phyloP scores from a whole-genome alignment of 2,797 vertebrate genomes.

The Tragopan temminckii region DNA sequence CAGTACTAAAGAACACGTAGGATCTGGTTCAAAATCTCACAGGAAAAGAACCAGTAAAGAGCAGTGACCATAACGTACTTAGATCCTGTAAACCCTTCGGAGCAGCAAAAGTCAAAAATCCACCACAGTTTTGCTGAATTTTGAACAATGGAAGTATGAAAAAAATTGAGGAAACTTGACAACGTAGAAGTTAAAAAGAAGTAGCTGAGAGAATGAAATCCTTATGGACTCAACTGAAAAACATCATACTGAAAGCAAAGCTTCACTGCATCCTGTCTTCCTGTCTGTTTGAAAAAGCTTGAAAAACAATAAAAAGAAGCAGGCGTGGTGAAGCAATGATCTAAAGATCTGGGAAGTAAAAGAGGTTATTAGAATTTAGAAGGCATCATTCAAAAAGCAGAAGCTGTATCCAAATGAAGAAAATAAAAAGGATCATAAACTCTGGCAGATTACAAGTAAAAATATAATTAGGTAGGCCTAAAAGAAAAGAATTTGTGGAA shows the following conservation, averaged over 20 bases:
- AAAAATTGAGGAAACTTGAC: neutral
- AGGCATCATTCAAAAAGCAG: slow-evolving; percentile 65
- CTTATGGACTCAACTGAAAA: neutral
- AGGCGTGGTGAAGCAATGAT: neutral
- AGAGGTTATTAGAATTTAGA: slow-evolving; percentile 57
- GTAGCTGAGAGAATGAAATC: neutral
- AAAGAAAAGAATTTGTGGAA: neutral
- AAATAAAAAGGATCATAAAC: slow-evolving; percentile 76
- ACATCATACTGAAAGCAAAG: neutral
- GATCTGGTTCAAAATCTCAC: neutral
- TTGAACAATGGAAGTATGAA: neutral
- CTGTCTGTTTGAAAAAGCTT: neutral
- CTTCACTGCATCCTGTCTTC: neutral
- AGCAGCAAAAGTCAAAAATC: neutral
- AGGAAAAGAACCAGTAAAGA: neutral
- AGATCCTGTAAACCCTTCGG: neutral
- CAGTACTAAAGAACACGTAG: neutral
- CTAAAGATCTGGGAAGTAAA: slow-evolving; percentile 42
- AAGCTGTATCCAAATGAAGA: slow-evolving; percentile 70
- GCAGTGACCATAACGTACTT: neutral
- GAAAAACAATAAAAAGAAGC: slow-evolving; percentile 17
- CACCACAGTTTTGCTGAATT: neutral
- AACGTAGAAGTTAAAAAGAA: neutral
- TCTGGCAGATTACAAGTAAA: slow-evolving; percentile 48
- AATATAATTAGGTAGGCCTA: slow-evolving; percentile 49